Base-by-base conservation (phyloP, 2,113 vertebrate species). In the Dolichotis patagonum region DNA sequence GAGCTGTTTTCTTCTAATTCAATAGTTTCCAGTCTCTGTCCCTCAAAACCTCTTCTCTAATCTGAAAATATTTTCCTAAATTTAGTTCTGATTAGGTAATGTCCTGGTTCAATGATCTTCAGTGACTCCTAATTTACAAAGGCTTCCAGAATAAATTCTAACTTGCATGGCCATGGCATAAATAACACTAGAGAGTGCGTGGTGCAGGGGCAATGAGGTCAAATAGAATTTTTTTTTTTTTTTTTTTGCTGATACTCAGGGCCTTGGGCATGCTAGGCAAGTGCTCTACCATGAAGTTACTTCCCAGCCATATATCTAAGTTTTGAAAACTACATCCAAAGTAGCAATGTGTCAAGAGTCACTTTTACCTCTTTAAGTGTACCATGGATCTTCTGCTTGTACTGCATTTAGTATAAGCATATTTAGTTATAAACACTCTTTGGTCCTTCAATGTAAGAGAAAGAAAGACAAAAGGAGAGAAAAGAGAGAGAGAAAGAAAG, bases 321-420 rank as follows among this genome's bases (percentile, higher is more conserved):
- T 94, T 85, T 95, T 90, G 54, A 94, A 90, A 96, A 90, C 17
- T 60, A 7, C 16, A 71, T 28, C 35, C 60, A 91, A 75, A 88
- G 67, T 41, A 84, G 49, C 35, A 81, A 49, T 65, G 62, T 52
- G 24, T 89, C 19, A 14, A 13, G 8, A 77, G 65, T 83, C 58
- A 67, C 75, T 90, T 65, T 65, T 78, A 88, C 38, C 67, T 84
- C 46, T 90, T 38, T 41, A 77, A 92, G 75, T 38, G 1, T 28
- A 77, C 22, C 26, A 67, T 9, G 49, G 73, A 92, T 7, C 4
- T 32, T 69, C n/a, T 78, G 41, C 35, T 71, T 83, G 2, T 38
- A 88, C 90, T 88, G 89, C 52, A 62, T 38, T 58, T 85, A 85
- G 32, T 73, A 46, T 43, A 56, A 82, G 26, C 13, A 62, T 58